Evolutionary conservation across 1,140 invertebrate genomes (phyloP).

Genomic region (Eurosta solidaginis): DNA sequence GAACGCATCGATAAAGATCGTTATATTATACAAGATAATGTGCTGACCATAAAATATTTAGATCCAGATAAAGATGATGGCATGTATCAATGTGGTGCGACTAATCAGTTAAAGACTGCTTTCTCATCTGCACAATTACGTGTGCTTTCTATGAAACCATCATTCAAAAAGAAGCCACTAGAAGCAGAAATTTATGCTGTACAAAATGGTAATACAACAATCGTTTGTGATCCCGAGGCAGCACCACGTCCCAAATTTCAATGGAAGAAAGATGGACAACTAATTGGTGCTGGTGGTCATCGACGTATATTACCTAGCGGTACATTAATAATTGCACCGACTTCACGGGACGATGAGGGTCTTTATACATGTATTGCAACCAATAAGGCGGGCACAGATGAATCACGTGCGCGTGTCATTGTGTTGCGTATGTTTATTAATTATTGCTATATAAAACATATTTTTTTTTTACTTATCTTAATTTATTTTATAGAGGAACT

Average conservation of each 20-base stretch:
- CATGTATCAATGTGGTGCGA: slow-evolving; percentile 95
- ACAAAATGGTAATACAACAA: slow-evolving; percentile 88
- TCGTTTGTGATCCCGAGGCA: slow-evolving; percentile 91
- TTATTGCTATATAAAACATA: not conserved
- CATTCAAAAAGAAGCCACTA: slow-evolving; percentile 88
- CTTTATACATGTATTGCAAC: slow-evolving; percentile 86
- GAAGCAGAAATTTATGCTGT: slow-evolving; percentile 88
- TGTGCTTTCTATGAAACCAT: slow-evolving; percentile 84
- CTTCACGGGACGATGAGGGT: slow-evolving; percentile 85
- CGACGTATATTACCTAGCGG: slow-evolving; percentile 81
- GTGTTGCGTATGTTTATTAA: slow-evolving; percentile 74
- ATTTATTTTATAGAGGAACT: slow-evolving; percentile 66
- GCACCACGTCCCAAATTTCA: slow-evolving; percentile 86
- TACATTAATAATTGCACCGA: slow-evolving; percentile 83
- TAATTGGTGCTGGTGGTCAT: slow-evolving; percentile 78
- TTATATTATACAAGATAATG: slow-evolving; percentile 84
- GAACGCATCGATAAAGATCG: slow-evolving; percentile 74
- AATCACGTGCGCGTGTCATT: slow-evolving; percentile 79
- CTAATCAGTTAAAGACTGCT: slow-evolving; percentile 83
- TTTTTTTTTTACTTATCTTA: not conserved
- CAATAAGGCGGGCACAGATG: slow-evolving; percentile 81
- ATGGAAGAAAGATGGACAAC: slow-evolving; percentile 89
- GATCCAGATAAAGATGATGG: slow-evolving; percentile 82
- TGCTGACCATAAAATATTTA: slow-evolving; percentile 79
- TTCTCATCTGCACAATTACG: slow-evolving; percentile 89